These are phyloP conservation scores for Eupithecia tripunctaria DNA, from an alignment of 2,888 invertebrate species.

Conservation along the genomic window DNA sequence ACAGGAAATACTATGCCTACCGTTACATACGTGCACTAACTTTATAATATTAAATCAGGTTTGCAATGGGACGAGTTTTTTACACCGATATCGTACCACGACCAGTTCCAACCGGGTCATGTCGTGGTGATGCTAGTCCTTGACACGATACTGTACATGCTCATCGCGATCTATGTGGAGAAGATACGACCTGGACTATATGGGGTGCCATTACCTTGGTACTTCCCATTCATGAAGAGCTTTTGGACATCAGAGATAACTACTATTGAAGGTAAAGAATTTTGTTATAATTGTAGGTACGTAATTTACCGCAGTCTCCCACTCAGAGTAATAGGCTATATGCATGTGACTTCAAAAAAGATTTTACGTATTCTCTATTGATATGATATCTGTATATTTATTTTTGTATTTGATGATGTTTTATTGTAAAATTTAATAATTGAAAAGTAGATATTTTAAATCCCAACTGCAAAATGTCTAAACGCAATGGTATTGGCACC, in stretches of 20 bases:
- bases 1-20: background rate
- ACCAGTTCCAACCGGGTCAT: slow-evolving; percentile 87
- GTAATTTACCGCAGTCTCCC: too few relatives aligned
- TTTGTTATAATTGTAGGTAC: too few relatives aligned
- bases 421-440: too few relatives aligned
- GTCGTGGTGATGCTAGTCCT: slow-evolving; percentile 89
- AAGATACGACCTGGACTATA: slow-evolving; percentile 93
- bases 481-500: too few relatives aligned
- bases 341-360: too few relatives aligned
- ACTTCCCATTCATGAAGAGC: slow-evolving; percentile 88
- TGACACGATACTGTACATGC: slow-evolving; percentile 88
- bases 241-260: slow-evolving; percentile 81
- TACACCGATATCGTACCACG: slow-evolving; percentile 87
- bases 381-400: too few relatives aligned
- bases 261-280: slow-evolving; percentile 59
- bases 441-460: too few relatives aligned
- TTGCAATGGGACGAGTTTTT: slow-evolving; percentile 87
- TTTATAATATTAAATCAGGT: slow-evolving; percentile 63
- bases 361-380: too few relatives aligned
- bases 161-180: slow-evolving; percentile 93
- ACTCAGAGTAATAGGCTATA: too few relatives aligned
- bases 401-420: too few relatives aligned
- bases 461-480: too few relatives aligned
- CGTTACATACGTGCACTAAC: background rate
- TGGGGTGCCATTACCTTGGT: slow-evolving; percentile 92